These are phyloP conservation scores for Gambusia yucatana DNA, from an alignment of 2,797 vertebrate species.

Conservation along the genomic window DNA sequence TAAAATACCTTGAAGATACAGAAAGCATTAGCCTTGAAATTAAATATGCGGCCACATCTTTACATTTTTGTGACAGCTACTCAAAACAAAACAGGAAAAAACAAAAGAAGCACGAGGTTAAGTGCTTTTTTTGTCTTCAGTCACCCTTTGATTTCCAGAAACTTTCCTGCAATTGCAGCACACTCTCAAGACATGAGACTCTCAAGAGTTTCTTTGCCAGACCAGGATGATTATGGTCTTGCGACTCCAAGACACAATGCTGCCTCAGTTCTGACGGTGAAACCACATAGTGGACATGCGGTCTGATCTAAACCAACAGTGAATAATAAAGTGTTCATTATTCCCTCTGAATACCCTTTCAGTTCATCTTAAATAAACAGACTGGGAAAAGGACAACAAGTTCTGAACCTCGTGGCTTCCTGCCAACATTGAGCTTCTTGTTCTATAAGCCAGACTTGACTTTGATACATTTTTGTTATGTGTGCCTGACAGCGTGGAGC, in stretches of 20 bases:
- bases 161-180: conserved; percentile 1
- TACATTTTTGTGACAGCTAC: neutral
- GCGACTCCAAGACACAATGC: conserved; percentile 56
- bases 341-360: conserved; percentile 49
- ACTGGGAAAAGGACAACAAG: conserved; percentile 41
- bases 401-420: conserved; percentile 20
- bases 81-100: neutral
- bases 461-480: conserved; percentile 22
- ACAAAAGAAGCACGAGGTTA: conserved; percentile 1
- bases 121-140: conserved; percentile 1
- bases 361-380: conserved; percentile 58
- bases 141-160: conserved; percentile 28
- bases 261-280: conserved; percentile 69
- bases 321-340: conserved; percentile 64
- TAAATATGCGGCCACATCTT: neutral
- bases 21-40: neutral
- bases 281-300: conserved; percentile 65
- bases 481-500: conserved; percentile 24
- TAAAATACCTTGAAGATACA: neutral
- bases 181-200: conserved; percentile 46
- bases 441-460: conserved; percentile 33
- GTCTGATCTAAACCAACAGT: conserved; percentile 53
- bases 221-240: conserved; percentile 40
- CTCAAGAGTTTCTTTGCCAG: conserved; percentile 48
- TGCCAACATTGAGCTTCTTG: conserved; percentile 23